Conservation (phyloP, 2,797 vertebrate genomes). For the Argentina silus region DNA sequence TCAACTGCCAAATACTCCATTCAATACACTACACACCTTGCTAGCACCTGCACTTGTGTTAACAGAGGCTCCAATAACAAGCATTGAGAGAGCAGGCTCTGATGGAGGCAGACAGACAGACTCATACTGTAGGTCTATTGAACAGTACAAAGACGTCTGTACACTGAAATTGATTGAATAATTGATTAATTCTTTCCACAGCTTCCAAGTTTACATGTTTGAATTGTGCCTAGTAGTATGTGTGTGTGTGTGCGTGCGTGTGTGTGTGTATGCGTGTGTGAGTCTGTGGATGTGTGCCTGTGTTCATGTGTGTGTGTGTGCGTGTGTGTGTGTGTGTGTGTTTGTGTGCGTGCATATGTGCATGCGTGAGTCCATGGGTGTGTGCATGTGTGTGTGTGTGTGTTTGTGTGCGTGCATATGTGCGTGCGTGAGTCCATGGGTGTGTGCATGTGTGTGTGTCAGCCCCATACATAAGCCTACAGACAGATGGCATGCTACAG, state of each 20-base stretch:
- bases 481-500: constrained; percentile 44
- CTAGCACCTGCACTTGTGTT: background rate
- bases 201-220: constrained; percentile 5
- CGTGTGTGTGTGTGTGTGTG: no score
- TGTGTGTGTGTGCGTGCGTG: no score
- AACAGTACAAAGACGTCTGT: background rate
- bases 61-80: background rate
- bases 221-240: constrained; percentile 1
- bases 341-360: no score
- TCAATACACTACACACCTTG: background rate
- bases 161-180: background rate
- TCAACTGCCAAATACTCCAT: background rate
- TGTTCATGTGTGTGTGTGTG: no score
- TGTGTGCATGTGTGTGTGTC: no score
- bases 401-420: no score
- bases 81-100: background rate
- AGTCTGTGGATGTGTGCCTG: no score
- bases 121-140: background rate
- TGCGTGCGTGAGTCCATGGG: no score
- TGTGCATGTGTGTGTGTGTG: no score
- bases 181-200: background rate
- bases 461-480: constrained; percentile 19
- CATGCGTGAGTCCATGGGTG: no score
- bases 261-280: no score
- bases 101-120: background rate